Conservation (phyloP, 1,140 invertebrate genomes). For the Alviniconcha marisindica region DNA sequence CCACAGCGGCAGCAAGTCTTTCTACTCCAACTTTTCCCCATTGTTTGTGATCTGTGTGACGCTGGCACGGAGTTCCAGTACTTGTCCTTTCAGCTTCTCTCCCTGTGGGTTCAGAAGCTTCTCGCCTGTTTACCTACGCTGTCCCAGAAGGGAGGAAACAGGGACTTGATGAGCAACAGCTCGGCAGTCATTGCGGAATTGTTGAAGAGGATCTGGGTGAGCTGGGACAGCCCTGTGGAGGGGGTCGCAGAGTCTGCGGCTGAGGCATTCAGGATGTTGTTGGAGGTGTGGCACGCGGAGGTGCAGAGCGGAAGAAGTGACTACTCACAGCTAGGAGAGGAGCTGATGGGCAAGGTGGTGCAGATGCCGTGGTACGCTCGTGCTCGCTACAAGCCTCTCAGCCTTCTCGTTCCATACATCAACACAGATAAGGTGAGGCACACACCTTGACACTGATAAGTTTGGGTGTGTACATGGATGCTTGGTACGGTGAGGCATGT, state of each 20-base stretch:
- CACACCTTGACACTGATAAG: no score
- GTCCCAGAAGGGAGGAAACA: background rate
- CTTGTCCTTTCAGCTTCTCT: slow-evolving; percentile 58
- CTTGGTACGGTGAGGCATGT: no score
- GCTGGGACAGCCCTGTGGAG: slow-evolving; percentile 69
- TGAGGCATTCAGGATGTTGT: slow-evolving; percentile 52
- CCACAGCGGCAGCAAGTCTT: slow-evolving; percentile 11
- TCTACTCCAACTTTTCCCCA: slow-evolving; percentile 40
- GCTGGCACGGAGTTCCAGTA: slow-evolving; percentile 55
- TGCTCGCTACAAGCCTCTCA: slow-evolving; percentile 62
- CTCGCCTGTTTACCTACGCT: background rate
- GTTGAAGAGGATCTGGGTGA: slow-evolving; percentile 52
- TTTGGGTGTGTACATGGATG: no score
- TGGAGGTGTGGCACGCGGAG: slow-evolving; percentile 53
- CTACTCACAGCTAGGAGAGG: slow-evolving; percentile 37
- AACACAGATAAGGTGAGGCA: slow-evolving; percentile 48
- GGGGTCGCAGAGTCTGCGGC: slow-evolving; percentile 61
- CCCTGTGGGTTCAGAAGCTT: slow-evolving; percentile 59
- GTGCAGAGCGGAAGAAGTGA: background rate
- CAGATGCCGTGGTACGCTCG: slow-evolving; percentile 61
- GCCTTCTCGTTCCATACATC: slow-evolving; percentile 55
- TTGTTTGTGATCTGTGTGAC: slow-evolving; percentile 49
- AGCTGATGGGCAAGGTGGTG: slow-evolving; percentile 46
- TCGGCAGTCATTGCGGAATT: slow-evolving; percentile 39
- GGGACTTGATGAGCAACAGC: background rate